A percentile compares a stretch with the other conserved stretches of the same genome.
Conservation (phyloP, 2,113 vertebrate genomes). For the Phaethon lepturus region DNA sequence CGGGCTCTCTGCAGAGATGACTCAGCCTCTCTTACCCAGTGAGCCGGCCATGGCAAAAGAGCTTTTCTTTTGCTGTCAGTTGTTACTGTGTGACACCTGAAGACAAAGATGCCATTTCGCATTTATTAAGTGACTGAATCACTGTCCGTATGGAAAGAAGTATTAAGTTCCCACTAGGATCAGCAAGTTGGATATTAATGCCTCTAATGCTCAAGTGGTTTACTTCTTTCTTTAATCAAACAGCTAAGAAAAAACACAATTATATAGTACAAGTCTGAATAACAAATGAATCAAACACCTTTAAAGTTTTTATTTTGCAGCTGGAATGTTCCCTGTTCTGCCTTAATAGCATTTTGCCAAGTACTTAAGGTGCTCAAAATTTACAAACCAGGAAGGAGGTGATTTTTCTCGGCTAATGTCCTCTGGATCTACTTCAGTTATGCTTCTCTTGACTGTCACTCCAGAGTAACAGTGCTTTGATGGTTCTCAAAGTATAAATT, state of each 20-base stretch:
- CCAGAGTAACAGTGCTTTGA: neutral
- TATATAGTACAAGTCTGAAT: neutral
- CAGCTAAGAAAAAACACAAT: constrained; percentile 14
- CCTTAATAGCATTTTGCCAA: neutral
- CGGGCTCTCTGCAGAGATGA: neutral
- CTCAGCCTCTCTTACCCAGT: neutral
- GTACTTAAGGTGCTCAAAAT: constrained; percentile 4
- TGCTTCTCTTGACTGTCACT: neutral
- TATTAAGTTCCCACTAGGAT: neutral
- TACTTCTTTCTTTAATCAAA: constrained; percentile 41
- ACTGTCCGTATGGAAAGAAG: neutral
- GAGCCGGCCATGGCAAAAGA: neutral
- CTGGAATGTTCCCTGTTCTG: neutral
- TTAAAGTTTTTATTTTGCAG: constrained; percentile 32
- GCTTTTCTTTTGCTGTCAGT: neutral
- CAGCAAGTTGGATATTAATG: neutral
- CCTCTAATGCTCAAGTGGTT: neutral
- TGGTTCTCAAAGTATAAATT: neutral
- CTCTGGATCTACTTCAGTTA: neutral
- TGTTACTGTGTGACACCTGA: neutral
- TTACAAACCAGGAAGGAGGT: neutral
- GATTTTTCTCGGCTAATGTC: neutral
- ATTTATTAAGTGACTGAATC: neutral
- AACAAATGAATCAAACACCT: constrained; percentile 39
- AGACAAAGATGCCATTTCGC: neutral